These are phyloP conservation scores for Hyposoter dolosus DNA, from an alignment of 2,888 invertebrate species.

Conservation along the genomic window DNA sequence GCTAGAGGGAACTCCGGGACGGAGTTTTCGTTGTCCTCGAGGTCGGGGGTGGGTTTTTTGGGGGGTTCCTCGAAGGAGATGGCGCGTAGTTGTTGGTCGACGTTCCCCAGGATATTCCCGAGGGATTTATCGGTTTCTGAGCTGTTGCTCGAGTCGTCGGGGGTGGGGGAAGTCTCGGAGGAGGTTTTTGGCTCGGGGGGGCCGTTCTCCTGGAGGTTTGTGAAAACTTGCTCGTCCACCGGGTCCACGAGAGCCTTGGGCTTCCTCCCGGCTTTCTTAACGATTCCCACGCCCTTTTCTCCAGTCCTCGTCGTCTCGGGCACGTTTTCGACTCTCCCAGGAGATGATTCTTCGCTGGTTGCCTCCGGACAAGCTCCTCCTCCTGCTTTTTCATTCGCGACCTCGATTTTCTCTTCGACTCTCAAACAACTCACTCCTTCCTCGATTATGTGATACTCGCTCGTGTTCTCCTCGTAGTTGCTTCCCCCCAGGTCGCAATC, in stretches of 20 bases:
- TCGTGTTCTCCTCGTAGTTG: conserved; percentile 61
- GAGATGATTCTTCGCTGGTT: not conserved
- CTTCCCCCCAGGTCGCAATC: conserved; percentile 46
- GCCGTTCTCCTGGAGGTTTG: conserved; percentile 54
- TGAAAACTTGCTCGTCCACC: not conserved
- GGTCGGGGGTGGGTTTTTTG: conserved; percentile 38
- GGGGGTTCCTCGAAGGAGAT: conserved; percentile 58
- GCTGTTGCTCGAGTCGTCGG: conserved; percentile 47
- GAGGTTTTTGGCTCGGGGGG: conserved; percentile 17
- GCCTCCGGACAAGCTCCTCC: not conserved
- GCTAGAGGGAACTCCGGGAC: conserved; percentile 41
- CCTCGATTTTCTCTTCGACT: conserved; percentile 56
- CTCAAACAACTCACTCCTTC: conserved; percentile 73
- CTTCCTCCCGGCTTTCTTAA: conserved; percentile 34
- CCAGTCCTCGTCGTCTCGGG: conserved; percentile 52
- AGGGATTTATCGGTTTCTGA: conserved; percentile 47
- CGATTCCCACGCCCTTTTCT: conserved; percentile 34
- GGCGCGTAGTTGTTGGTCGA: conserved; percentile 48
- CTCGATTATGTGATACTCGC: conserved; percentile 69
- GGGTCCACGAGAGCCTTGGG: not conserved
- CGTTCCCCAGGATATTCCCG: conserved; percentile 30
- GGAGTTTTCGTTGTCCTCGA: conserved; percentile 59
- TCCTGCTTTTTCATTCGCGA: not conserved
- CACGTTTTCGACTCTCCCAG: conserved; percentile 68
- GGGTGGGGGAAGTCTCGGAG: not conserved